These are phyloP conservation scores for Xanthorhoe spadicearia DNA, from an alignment of 2,888 invertebrate genomes.

Conservation along the genomic window DNA sequence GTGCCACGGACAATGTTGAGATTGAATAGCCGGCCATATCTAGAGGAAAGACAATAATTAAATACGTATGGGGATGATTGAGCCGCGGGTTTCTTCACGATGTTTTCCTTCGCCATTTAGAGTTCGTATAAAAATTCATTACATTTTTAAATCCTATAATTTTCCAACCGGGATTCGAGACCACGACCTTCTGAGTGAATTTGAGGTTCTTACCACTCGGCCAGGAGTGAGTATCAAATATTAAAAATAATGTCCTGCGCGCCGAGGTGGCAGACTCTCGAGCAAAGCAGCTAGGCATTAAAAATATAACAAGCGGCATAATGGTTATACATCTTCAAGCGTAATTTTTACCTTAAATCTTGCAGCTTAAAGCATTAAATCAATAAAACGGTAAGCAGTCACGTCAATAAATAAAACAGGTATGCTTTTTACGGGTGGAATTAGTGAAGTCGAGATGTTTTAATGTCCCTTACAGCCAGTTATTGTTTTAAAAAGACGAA, in stretches of 20 bases:
- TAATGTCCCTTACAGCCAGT: conserved; percentile 42
- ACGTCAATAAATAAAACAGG: conserved; percentile 55
- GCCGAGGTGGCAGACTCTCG: conserved; percentile 14
- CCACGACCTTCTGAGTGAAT: too few species aligned
- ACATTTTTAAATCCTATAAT: too few species aligned
- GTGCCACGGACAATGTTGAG: too few species aligned
- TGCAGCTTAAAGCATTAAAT: conserved; percentile 51
- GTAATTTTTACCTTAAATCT: conserved; percentile 53
- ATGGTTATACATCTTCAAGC: conserved; percentile 35
- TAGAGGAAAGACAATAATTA: too few species aligned
- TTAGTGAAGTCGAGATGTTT: conserved; percentile 37
- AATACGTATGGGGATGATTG: too few species aligned
- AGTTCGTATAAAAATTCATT: too few species aligned
- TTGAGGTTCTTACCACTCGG: too few species aligned
- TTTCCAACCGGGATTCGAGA: too few species aligned
- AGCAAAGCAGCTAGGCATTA: conserved; percentile 21
- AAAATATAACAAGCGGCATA: conserved; percentile 16
- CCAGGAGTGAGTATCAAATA: neutral
- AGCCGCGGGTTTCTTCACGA: too few species aligned
- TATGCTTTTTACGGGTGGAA: conserved; percentile 46
- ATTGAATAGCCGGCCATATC: too few species aligned
- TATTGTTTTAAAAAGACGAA: conserved; percentile 53
- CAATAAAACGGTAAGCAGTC: conserved; percentile 48
- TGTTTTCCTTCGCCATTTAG: too few species aligned
- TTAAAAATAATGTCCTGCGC: neutral